phyloP scores from a whole-genome alignment of 2,797 vertebrate species.

The Aulostomus chinensis region DNA sequence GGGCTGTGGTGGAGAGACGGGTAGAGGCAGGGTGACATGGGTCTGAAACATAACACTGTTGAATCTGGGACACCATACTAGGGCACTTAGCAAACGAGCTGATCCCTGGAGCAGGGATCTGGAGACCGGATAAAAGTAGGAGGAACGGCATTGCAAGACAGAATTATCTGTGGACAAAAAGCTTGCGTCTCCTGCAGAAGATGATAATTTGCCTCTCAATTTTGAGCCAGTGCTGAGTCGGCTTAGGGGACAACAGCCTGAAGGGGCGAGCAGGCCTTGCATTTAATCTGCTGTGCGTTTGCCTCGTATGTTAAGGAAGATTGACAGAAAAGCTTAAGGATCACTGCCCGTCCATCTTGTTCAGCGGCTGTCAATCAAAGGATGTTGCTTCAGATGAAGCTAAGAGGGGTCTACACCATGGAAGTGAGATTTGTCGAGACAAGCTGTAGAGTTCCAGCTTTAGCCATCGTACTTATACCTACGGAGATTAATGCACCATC shows the following conservation, averaged over 20 bases:
- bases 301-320: constrained; percentile 10
- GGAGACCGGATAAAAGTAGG: constrained; percentile 61
- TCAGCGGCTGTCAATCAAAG: constrained; percentile 36
- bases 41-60: constrained; percentile 36
- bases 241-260: constrained; percentile 34
- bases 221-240: constrained; percentile 47
- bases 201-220: constrained; percentile 51
- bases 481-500: too few species aligned
- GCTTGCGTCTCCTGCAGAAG: constrained; percentile 19
- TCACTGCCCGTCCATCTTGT: constrained; percentile 24
- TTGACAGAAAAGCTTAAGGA: constrained; percentile 21
- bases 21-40: constrained; percentile 41
- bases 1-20: constrained; percentile 7
- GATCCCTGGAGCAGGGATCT: constrained; percentile 66
- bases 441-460: too few species aligned
- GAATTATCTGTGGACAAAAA: constrained; percentile 59
- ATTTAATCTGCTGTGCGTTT: constrained; percentile 20
- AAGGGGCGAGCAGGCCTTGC: constrained; percentile 4
- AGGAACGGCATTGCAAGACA: constrained; percentile 31
- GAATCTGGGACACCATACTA: constrained; percentile 74
- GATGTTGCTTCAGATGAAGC: too few species aligned
- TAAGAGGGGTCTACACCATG: too few species aligned
- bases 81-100: constrained; percentile 60
- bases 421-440: too few species aligned
- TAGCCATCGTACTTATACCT: too few species aligned